Evolutionary conservation across 1,140 invertebrate genomes (phyloP).

Genomic region (Matsumurasca onukii): DNA sequence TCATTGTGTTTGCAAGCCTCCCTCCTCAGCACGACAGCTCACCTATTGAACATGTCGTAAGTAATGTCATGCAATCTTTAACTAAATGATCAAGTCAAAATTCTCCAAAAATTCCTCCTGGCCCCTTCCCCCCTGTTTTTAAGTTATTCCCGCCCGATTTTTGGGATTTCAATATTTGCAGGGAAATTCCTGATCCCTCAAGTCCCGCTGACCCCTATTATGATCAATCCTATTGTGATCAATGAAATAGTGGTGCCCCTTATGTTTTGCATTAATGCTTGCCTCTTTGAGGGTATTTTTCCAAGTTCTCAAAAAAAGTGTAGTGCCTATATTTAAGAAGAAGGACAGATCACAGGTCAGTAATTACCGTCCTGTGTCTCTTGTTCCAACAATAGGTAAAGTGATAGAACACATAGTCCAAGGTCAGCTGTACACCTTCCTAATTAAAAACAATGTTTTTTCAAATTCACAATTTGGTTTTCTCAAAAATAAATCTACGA

Average conservation of each 20-base stretch:
- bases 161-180: too few relatives aligned
- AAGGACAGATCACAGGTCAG: neutral
- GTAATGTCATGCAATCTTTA: constrained; percentile 42
- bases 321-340: constrained; percentile 9
- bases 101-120: too few relatives aligned
- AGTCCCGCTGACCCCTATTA: too few relatives aligned
- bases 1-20: constrained; percentile 70
- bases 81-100: too few relatives aligned
- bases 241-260: neutral
- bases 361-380: constrained; percentile 3
- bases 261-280: neutral
- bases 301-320: constrained; percentile 6
- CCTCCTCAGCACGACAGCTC: constrained; percentile 65
- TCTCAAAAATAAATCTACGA: neutral
- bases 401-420: neutral
- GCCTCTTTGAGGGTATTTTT: constrained; percentile 1
- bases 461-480: constrained; percentile 4
- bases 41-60: constrained; percentile 70
- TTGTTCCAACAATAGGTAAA: neutral
- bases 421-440: neutral
- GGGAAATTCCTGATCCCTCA: too few relatives aligned
- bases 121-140: too few relatives aligned
- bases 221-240: too few relatives aligned
- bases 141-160: too few relatives aligned
- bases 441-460: too few relatives aligned